Conservation (phyloP, 2,113 vertebrate species). For the Lynx canadensis region DNA sequence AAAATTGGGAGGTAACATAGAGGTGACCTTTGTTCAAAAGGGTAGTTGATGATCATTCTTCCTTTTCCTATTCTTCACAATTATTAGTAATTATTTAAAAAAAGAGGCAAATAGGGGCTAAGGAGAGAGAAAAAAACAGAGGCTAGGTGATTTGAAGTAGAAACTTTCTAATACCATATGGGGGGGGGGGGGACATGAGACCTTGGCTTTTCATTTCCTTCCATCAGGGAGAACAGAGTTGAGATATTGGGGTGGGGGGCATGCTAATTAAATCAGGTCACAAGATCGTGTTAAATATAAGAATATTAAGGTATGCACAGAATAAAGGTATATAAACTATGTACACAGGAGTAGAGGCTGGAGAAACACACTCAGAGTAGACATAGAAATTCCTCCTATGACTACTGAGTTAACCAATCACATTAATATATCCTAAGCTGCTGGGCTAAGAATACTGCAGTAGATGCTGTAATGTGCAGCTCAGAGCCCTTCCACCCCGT, state of each 20-base stretch:
- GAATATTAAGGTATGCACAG: not conserved
- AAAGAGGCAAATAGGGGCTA: not conserved
- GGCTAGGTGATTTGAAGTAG: not conserved
- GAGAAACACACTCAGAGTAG: not conserved
- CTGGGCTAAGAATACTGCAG: not conserved
- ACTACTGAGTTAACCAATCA: not conserved
- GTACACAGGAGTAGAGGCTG: not conserved
- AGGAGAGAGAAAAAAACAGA: not conserved
- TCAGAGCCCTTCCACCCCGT: not conserved
- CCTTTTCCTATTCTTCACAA: not conserved
- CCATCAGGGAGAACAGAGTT: not conserved
- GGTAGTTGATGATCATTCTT: not conserved
- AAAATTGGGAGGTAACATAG: not conserved
- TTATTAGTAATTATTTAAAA: not conserved
- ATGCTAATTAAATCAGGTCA: not conserved
- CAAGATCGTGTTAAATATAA: not conserved
- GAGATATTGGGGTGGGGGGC: not conserved
- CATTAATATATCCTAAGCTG: not conserved
- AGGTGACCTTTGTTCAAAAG: not conserved
- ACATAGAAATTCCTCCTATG: not conserved
- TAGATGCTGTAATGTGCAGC: not conserved
- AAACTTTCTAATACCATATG: not conserved
- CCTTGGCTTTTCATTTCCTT: not conserved
- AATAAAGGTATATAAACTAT: not conserved
- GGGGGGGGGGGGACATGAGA: not conserved